A percentile compares a stretch with the other conserved stretches of the same genome.
Evolutionary conservation across 1,140 invertebrate species (phyloP).

Genomic region (Eciton burchellii): DNA sequence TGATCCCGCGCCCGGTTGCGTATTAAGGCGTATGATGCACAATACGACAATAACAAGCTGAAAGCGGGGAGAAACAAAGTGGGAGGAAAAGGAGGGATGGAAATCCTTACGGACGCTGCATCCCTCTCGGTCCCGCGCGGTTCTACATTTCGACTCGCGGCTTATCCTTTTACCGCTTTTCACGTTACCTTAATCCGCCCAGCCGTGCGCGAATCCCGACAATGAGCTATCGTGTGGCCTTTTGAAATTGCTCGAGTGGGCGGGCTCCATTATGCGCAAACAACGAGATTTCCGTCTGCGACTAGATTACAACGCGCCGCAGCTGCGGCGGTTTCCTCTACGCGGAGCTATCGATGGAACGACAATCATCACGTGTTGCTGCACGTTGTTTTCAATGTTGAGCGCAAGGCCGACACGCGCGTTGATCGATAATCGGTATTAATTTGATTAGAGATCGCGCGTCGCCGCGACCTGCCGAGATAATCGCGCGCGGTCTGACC

Average conservation of each 20-base stretch:
- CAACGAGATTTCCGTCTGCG: not conserved
- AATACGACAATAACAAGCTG: constrained; percentile 22
- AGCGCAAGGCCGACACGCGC: not conserved
- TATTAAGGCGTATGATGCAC: constrained; percentile 39
- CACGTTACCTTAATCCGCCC: constrained; percentile 20
- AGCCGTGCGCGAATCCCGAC: constrained; percentile 1
- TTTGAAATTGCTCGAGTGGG: not conserved
- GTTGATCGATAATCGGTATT: not conserved
- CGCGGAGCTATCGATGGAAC: not conserved
- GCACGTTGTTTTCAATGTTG: not conserved
- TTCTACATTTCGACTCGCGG: constrained; percentile 17
- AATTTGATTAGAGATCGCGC: constrained; percentile 14
- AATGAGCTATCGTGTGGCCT: constrained; percentile 13
- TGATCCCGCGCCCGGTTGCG: constrained; percentile 7
- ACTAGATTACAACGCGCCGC: not conserved
- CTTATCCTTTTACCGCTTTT: constrained; percentile 32
- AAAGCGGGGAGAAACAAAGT: not conserved
- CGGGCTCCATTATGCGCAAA: constrained; percentile 1
- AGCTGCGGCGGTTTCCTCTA: not conserved
- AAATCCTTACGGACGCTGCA: not conserved
- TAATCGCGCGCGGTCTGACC: constrained; percentile 7
- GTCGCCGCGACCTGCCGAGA: not conserved
- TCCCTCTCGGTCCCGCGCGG: not conserved
- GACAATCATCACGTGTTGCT: too few relatives aligned
- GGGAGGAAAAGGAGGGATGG: not conserved